phyloP scores from a whole-genome alignment of 2,797 vertebrate genomes.

The Taenioides sp. region DNA sequence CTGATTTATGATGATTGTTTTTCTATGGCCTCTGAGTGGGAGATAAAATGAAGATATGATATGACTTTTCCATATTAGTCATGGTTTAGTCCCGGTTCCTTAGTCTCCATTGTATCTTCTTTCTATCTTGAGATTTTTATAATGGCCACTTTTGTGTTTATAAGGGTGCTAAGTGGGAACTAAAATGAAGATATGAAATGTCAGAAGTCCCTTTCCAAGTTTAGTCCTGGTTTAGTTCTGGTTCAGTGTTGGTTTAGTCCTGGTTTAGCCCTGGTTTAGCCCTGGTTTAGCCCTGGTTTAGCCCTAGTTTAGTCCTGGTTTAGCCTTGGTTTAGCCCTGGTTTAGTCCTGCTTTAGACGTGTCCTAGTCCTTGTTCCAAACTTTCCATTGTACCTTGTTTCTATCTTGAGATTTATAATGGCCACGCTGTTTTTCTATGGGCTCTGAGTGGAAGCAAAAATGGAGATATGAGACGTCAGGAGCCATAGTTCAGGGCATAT shows the following conservation, averaged over 20 bases:
- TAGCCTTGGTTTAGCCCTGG: no score
- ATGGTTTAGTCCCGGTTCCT: background rate
- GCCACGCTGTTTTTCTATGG: background rate
- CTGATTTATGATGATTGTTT: no score
- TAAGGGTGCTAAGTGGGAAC: background rate
- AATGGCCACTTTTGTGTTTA: background rate
- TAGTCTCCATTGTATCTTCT: background rate
- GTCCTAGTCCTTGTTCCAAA: background rate
- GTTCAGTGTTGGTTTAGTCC: no score
- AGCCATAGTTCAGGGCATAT: conserved; percentile 15
- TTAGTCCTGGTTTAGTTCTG: no score
- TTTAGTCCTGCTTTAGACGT: no score
- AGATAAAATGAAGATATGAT: background rate
- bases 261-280: no score
- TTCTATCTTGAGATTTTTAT: background rate
- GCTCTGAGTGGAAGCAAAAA: background rate
- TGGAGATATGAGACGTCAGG: conserved; percentile 12
- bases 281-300: no score
- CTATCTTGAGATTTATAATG: background rate
- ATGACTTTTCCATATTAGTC: no score
- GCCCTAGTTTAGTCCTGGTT: no score
- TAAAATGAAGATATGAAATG: conserved; percentile 1
- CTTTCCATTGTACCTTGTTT: background rate
- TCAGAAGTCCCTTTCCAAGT: background rate
- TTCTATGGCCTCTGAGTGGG: background rate